Evolutionary conservation across 1,140 invertebrate species (phyloP).

Genomic region (Aphidius gifuensis): DNA sequence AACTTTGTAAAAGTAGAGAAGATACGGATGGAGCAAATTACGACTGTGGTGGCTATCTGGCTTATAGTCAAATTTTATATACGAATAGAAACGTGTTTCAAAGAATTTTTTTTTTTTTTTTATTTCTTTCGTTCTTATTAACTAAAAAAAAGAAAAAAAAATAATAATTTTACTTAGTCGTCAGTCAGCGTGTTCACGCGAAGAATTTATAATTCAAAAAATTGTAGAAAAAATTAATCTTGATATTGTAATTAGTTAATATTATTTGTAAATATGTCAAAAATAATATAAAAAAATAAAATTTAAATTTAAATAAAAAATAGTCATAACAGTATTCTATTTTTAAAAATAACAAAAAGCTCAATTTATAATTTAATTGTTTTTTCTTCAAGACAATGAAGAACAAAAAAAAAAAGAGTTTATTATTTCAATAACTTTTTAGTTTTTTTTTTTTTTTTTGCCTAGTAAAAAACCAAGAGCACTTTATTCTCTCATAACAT

Average conservation of each 20-base stretch:
- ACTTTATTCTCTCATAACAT: too few species aligned
- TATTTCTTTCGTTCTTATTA: too few species aligned
- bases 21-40: too few species aligned
- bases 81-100: conserved; percentile 6
- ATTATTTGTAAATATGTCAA: conserved; percentile 3
- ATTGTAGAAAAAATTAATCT: conserved; percentile 19
- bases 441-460: conserved; percentile 5
- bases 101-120: too few species aligned
- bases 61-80: too few species aligned
- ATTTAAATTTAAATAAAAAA: conserved; percentile 12
- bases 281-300: neutral
- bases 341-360: too few species aligned
- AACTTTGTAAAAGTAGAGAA: too few species aligned
- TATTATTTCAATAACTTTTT: neutral
- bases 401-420: neutral
- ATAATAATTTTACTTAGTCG: too few species aligned
- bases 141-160: too few species aligned
- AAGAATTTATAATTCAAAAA: conserved; percentile 18
- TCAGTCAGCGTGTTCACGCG: conserved; percentile 13
- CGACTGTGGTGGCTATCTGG: too few species aligned
- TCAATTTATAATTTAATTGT: conserved; percentile 17
- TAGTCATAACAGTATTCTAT: too few species aligned
- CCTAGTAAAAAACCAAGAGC: neutral
- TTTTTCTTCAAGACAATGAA: neutral
- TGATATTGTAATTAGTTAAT: neutral